These are phyloP conservation scores for Atherinomorus stipes DNA, from an alignment of 2,113 vertebrate species.

Conservation along the genomic window DNA sequence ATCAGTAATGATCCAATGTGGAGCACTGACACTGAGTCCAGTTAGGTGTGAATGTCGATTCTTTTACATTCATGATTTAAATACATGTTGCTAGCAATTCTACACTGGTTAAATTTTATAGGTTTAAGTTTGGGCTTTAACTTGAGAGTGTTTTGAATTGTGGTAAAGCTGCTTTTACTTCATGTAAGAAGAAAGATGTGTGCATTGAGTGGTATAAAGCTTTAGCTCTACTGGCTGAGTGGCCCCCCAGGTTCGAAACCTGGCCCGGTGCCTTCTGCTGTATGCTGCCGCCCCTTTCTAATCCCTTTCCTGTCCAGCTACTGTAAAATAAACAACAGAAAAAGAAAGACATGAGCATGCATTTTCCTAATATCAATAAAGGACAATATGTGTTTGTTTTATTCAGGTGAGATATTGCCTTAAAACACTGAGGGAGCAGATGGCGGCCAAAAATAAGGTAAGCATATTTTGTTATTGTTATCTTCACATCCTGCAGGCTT, in stretches of 20 bases:
- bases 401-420: constrained; percentile 84
- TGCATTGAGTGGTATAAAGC: too few relatives aligned
- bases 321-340: too few relatives aligned
- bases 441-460: constrained; percentile 84
- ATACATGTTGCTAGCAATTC: background rate
- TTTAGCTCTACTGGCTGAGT: too few relatives aligned
- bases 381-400: constrained; percentile 27
- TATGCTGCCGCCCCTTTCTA: too few relatives aligned
- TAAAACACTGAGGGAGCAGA: constrained; percentile 84
- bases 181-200: background rate
- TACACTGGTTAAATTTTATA: background rate
- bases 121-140: background rate
- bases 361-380: background rate
- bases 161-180: too few relatives aligned
- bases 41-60: too few relatives aligned
- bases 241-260: too few relatives aligned
- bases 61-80: background rate
- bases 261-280: too few relatives aligned
- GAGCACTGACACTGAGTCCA: too few relatives aligned
- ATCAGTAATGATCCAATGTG: too few relatives aligned
- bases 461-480: constrained; percentile 41
- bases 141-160: background rate
- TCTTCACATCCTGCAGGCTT: constrained; percentile 37
- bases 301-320: too few relatives aligned
- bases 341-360: background rate